A percentile compares a stretch with the other conserved stretches of the same genome.
Evolutionary conservation across 2,888 invertebrate species (phyloP).

Genomic region (Gnatocerus cornutus): DNA sequence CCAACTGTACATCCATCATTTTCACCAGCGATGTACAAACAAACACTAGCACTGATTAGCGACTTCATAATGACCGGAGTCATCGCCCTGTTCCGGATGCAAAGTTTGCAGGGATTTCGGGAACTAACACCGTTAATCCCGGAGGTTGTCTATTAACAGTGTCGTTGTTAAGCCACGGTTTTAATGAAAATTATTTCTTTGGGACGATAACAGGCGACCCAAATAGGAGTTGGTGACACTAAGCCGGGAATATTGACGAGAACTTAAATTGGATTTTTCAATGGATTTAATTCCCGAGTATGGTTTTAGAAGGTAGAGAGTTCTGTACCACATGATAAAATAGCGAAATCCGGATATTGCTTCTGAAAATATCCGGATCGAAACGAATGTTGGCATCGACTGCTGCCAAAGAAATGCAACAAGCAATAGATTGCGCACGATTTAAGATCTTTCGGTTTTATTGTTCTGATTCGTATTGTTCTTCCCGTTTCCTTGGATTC

Average conservation of each 20-base stretch:
- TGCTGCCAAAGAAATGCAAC: constrained; percentile 5
- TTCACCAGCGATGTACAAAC: background rate
- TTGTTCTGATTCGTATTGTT: constrained; percentile 1
- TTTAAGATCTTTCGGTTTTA: background rate
- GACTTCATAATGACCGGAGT: constrained; percentile 11
- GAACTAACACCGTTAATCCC: constrained; percentile 8
- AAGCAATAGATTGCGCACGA: constrained; percentile 7
- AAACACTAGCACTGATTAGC: constrained; percentile 11
- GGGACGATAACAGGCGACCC: constrained; percentile 6
- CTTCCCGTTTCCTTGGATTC: background rate
- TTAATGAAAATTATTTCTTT: constrained; percentile 34
- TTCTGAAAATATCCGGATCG: constrained; percentile 11
- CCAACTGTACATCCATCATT: constrained; percentile 24
- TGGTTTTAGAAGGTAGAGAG: background rate
- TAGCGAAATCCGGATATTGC: constrained; percentile 7
- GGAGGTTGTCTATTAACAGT: constrained; percentile 12
- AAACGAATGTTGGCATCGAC: background rate
- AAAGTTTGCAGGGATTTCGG: constrained; percentile 12
- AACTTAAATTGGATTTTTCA: background rate
- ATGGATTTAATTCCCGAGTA: background rate
- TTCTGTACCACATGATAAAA: constrained; percentile 5
- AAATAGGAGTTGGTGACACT: background rate
- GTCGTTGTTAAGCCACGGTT: constrained; percentile 20
- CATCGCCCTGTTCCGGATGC: constrained; percentile 7
- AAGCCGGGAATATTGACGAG: background rate